Base-by-base conservation (phyloP, 1,140 invertebrate genomes). In the Melitaea cinxia region DNA sequence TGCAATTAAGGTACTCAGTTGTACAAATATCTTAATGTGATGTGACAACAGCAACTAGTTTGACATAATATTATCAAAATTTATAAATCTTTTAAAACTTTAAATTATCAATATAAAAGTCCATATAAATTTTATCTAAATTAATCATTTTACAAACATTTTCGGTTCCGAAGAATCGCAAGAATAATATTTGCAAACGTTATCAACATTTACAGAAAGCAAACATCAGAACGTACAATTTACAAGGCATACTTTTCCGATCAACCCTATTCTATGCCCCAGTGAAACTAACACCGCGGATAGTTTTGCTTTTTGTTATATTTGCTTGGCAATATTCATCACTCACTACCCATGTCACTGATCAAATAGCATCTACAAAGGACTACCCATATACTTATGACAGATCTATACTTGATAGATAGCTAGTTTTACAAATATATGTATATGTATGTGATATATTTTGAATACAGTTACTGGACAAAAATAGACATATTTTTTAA, bases 231-330 rank as follows among this genome's bases (percentile, higher is more conserved):
- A 3, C 39, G 37, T 63, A 61, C 50, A 35, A 68, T 70, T 65
- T 70, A 55, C 61, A 60, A 47, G 60, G 61, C 37, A 58, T 50
- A 75, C 42, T 47, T 37, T 75, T 63, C 72, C 73, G 65, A 68
- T 65, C 66, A 71, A 75, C 75, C 78, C 75, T 77, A 87, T 86
- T 85, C 83, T 67, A 82, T 77, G 83, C 88, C 86, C 83, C 68
- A 83, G 81, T 91, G 87, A 85, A 89, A 91, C 82, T 80, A 75
- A 91, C 75, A 88, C 87, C 85, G 63, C 77, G 50, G 75, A 87
- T 89, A 89, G 87, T 91, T 91, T 85, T 86, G 87, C 86, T 88
- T 89, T 88, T 81, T 88, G 84, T 89, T 71, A 89, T 89, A 91
- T 91, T 91, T 91, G 83, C 82, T 66, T 83, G 78, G 83, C 88